phyloP scores from a whole-genome alignment of 2,113 vertebrate species.

The Neoarius graeffei region DNA sequence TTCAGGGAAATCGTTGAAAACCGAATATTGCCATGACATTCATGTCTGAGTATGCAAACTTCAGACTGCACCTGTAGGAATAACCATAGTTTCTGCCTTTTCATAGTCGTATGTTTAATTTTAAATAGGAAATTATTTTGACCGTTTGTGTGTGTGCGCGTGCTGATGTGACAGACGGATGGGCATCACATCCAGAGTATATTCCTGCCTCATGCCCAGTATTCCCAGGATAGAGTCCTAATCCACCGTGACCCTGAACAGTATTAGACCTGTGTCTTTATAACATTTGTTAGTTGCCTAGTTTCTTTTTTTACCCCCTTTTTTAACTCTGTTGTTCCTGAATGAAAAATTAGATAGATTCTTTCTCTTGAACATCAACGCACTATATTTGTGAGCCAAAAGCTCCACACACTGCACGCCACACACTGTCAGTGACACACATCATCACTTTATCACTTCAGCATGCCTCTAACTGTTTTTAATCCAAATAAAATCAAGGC shows the following conservation, averaged over 20 bases:
- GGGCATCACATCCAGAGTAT: background rate
- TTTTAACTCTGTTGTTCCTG: background rate
- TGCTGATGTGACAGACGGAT: background rate
- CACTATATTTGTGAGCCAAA: background rate
- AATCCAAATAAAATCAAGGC: conserved; percentile 82
- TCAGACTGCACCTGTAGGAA: background rate
- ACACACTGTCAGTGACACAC: conserved; percentile 15
- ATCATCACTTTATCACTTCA: conserved; percentile 72
- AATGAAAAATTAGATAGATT: background rate
- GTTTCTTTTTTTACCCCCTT: background rate
- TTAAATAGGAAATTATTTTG: background rate
- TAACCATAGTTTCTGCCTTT: background rate
- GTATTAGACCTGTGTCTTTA: background rate
- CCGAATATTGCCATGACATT: too few species aligned
- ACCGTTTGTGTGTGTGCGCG: background rate
- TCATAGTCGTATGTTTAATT: background rate
- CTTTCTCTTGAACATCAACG: background rate
- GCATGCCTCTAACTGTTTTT: conserved; percentile 77
- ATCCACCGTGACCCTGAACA: background rate
- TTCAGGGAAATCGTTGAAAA: too few species aligned
- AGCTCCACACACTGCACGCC: background rate
- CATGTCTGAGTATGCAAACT: too few species aligned
- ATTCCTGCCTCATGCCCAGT: background rate
- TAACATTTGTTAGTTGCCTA: background rate
- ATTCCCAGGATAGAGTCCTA: background rate